Percentiles rank a stretch among this genome's conserved stretches.
Evolutionary conservation across 2,888 invertebrate genomes (phyloP).

Genomic region (Gonocerus acuteangulatus): DNA sequence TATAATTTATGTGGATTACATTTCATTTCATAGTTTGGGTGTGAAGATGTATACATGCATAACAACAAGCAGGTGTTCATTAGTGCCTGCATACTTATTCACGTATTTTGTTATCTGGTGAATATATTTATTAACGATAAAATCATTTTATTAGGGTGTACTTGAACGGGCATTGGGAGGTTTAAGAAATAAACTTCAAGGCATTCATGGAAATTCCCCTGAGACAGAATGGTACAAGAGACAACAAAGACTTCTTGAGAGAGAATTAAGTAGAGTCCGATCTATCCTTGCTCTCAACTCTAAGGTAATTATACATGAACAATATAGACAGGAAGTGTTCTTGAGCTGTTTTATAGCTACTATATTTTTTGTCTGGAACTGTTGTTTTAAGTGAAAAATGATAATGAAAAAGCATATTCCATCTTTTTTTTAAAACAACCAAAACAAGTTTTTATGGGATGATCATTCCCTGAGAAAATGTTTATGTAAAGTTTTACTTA

Average conservation of each 20-base stretch:
- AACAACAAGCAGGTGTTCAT: too few species aligned
- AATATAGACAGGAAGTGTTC: neutral
- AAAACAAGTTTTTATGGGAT: too few species aligned
- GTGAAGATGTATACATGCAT: too few species aligned
- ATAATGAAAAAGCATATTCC: neutral
- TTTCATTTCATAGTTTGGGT: too few species aligned
- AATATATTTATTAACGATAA: neutral
- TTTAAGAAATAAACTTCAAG: slow-evolving; percentile 58
- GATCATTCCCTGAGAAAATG: too few species aligned
- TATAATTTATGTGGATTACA: too few species aligned
- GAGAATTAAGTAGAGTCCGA: slow-evolving; percentile 75
- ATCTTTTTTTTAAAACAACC: too few species aligned
- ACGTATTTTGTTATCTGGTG: too few species aligned
- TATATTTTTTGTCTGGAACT: slow-evolving; percentile 54
- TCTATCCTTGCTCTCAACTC: slow-evolving; percentile 83
- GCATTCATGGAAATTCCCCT: slow-evolving; percentile 51
- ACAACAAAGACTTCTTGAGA: slow-evolving; percentile 63
- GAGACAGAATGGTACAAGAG: slow-evolving; percentile 60
- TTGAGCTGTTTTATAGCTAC: neutral
- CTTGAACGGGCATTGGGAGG: slow-evolving; percentile 60
- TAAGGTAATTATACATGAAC: slow-evolving; percentile 58
- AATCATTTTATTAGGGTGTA: slow-evolving; percentile 48
- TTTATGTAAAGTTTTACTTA: too few species aligned
- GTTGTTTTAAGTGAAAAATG: slow-evolving; percentile 42
- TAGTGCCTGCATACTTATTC: too few species aligned